phyloP scores from a whole-genome alignment of 1,140 invertebrate species.

The Drosophila takahashii region DNA sequence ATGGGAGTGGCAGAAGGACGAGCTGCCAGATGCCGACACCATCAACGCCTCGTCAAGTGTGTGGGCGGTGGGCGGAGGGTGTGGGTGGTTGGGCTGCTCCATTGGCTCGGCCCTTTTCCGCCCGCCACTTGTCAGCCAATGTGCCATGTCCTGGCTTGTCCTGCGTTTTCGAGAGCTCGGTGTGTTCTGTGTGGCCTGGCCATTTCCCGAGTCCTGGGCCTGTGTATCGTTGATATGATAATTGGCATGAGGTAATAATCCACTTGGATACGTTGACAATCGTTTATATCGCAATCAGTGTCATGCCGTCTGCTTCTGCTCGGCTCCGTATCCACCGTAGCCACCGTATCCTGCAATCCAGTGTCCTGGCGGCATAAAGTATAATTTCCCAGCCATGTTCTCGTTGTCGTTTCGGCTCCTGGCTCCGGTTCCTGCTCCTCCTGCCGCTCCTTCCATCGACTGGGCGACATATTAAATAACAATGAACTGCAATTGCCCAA shows the following conservation, averaged over 20 bases:
- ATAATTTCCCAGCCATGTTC: constrained; percentile 69
- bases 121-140: constrained; percentile 64
- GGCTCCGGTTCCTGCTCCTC: constrained; percentile 2
- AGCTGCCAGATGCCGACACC: constrained; percentile 55
- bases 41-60: constrained; percentile 63
- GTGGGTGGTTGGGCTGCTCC: constrained; percentile 37
- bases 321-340: constrained; percentile 24
- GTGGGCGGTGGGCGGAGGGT: constrained; percentile 40
- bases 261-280: constrained; percentile 83
- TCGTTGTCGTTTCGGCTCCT: constrained; percentile 19
- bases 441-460: constrained; percentile 16
- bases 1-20: constrained; percentile 12
- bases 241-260: constrained; percentile 83
- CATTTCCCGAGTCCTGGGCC: constrained; percentile 36
- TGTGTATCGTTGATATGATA: constrained; percentile 83
- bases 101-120: constrained; percentile 51
- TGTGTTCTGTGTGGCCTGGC: constrained; percentile 18
- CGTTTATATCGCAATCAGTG: constrained; percentile 83
- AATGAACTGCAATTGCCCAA: constrained; percentile 83
- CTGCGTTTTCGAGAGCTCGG: constrained; percentile 30
- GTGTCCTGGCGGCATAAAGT: constrained; percentile 71
- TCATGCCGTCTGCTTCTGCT: constrained; percentile 70
- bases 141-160: constrained; percentile 42
- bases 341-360: constrained; percentile 36
- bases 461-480: constrained; percentile 78